A percentile compares a stretch with the other conserved stretches of the same genome.
Evolutionary conservation across 2,888 invertebrate species (phyloP).

Genomic region (Xylocampa areola): DNA sequence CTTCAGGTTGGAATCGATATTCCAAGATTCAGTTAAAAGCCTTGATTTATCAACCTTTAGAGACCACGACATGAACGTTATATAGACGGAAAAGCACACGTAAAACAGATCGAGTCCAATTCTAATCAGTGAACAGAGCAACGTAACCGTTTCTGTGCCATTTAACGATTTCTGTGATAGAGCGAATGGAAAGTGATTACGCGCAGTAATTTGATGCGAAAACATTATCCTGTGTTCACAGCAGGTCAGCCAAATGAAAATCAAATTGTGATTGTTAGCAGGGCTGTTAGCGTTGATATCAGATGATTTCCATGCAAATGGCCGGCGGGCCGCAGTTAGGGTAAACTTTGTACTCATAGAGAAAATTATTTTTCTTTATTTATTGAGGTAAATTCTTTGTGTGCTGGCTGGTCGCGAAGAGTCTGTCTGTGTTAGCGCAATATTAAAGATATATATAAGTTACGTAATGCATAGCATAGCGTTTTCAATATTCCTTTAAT

Average conservation of each 20-base stretch:
- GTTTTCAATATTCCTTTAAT: slow-evolving; percentile 5
- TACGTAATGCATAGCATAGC: not conserved
- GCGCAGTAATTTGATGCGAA: slow-evolving; percentile 42
- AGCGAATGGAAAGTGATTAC: slow-evolving; percentile 40
- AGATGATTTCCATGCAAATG: slow-evolving; percentile 51
- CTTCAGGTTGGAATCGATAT: no score
- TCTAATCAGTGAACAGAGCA: no score
- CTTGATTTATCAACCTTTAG: no score
- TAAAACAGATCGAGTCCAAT: no score
- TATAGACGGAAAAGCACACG: no score
- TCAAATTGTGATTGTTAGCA: slow-evolving; percentile 54
- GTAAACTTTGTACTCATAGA: slow-evolving; percentile 48
- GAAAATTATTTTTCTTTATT: slow-evolving; percentile 45
- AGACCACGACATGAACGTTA: no score
- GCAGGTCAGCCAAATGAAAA: slow-evolving; percentile 52
- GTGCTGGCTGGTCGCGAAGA: slow-evolving; percentile 16
- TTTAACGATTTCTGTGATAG: slow-evolving; percentile 18
- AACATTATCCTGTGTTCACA: slow-evolving; percentile 45
- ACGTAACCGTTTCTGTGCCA: slow-evolving; percentile 30
- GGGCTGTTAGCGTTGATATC: slow-evolving; percentile 41
- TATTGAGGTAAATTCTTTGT: slow-evolving; percentile 36
- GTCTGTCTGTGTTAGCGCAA: not conserved
- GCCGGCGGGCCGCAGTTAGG: slow-evolving; percentile 32
- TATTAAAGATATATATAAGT: slow-evolving; percentile 6
- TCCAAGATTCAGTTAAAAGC: no score